A percentile compares a stretch with the other conserved stretches of the same genome.
phyloP scores from a whole-genome alignment of 2,797 vertebrate species.

The Chelon labrosus region DNA sequence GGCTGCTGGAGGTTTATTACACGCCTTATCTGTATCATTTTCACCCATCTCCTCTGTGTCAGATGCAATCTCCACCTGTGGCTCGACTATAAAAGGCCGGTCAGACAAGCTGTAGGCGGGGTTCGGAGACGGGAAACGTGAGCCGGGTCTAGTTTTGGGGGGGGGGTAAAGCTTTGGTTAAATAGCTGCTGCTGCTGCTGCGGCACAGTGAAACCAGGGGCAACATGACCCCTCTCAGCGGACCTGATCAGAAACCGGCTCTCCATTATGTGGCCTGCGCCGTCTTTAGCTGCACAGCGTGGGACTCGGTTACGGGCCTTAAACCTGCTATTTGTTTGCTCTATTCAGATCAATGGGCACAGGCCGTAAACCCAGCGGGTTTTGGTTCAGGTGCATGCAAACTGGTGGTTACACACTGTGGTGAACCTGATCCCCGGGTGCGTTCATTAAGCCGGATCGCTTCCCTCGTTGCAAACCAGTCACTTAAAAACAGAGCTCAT shows the following conservation, averaged over 20 bases:
- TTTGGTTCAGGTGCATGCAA: slow-evolving; percentile 51
- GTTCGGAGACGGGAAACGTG: slow-evolving; percentile 69
- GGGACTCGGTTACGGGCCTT: slow-evolving; percentile 21
- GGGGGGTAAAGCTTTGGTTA: slow-evolving; percentile 37
- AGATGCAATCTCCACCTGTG: slow-evolving; percentile 54
- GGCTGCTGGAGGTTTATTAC: slow-evolving; percentile 19
- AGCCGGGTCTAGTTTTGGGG: slow-evolving; percentile 52
- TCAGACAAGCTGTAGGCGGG: slow-evolving; percentile 61
- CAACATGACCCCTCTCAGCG: slow-evolving; percentile 78
- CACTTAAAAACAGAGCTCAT: not conserved
- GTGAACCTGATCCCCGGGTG: slow-evolving; percentile 50
- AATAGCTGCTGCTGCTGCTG: slow-evolving; percentile 41
- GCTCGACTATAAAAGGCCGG: slow-evolving; percentile 43
- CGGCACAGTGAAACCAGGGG: slow-evolving; percentile 59
- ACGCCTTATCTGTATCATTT: slow-evolving; percentile 39
- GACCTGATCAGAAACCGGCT: slow-evolving; percentile 68
- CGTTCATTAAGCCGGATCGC: slow-evolving; percentile 18
- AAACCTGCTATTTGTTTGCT: slow-evolving; percentile 47
- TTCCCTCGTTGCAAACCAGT: slow-evolving; percentile 34
- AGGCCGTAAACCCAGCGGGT: slow-evolving; percentile 30
- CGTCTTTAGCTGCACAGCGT: slow-evolving; percentile 27
- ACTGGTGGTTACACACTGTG: slow-evolving; percentile 51
- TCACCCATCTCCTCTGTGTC: slow-evolving; percentile 34
- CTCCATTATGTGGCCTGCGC: slow-evolving; percentile 52
- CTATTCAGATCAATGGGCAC: slow-evolving; percentile 43